phyloP scores from a whole-genome alignment of 2,888 invertebrate species.

The Callyntrura guangdongensis region DNA sequence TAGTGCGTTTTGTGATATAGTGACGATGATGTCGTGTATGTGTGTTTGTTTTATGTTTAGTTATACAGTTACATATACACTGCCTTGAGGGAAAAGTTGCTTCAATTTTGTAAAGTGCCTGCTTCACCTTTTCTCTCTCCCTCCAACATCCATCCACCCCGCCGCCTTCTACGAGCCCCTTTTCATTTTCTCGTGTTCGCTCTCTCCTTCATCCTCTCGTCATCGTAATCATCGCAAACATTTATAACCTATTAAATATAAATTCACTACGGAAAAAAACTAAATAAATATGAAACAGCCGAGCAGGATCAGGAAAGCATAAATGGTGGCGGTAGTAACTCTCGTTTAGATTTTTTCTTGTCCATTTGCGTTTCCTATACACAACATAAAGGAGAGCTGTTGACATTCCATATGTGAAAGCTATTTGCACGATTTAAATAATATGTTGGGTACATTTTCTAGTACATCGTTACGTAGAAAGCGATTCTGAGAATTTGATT shows the following conservation, averaged over 20 bases:
- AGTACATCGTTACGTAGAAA: too few species aligned
- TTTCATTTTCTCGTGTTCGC: background rate
- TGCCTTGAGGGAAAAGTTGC: slow-evolving; percentile 55
- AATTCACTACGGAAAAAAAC: background rate
- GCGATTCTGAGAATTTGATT: too few species aligned
- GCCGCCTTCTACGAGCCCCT: background rate
- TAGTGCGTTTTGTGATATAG: background rate
- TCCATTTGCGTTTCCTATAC: too few species aligned
- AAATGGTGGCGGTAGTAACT: too few species aligned
- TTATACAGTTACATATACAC: background rate
- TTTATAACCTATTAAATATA: background rate
- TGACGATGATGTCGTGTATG: background rate
- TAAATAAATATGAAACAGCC: background rate
- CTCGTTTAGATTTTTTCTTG: too few species aligned
- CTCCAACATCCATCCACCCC: background rate
- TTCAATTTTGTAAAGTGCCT: slow-evolving; percentile 72
- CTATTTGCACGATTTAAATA: too few species aligned
- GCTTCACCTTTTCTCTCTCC: background rate
- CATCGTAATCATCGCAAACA: background rate
- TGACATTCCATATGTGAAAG: too few species aligned
- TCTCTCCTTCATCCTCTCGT: background rate
- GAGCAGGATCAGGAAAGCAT: too few species aligned
- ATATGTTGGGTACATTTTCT: too few species aligned
- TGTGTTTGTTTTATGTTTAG: too few species aligned
- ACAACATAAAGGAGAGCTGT: too few species aligned